Evolutionary conservation across 2,888 invertebrate species (phyloP).

Genomic region (Lasioglossum leucozonium): DNA sequence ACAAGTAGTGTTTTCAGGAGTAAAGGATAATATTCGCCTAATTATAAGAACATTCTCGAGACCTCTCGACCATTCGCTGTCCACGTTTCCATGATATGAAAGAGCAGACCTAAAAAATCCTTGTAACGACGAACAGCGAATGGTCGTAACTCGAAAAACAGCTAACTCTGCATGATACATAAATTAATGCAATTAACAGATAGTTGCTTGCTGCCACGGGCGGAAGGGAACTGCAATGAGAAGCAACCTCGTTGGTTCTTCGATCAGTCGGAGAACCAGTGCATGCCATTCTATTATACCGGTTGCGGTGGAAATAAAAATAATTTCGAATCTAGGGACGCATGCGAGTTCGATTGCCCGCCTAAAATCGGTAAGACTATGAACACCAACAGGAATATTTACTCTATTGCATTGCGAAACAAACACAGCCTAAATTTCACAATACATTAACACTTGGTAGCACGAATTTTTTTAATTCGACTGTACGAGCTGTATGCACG

Average conservation of each 20-base stretch:
- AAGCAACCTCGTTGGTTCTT: constrained; percentile 94
- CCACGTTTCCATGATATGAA: neutral
- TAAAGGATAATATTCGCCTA: neutral
- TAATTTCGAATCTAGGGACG: constrained; percentile 90
- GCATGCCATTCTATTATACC: constrained; percentile 96
- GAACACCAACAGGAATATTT: neutral
- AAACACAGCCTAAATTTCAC: neutral
- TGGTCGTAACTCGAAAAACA: constrained; percentile 18
- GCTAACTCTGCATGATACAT: constrained; percentile 81
- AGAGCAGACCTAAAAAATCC: neutral
- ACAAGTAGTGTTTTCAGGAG: constrained; percentile 13
- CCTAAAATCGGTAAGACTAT: constrained; percentile 90
- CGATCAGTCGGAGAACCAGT: constrained; percentile 92
- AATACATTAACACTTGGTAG: constrained; percentile 9
- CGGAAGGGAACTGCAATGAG: constrained; percentile 91
- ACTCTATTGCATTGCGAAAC: neutral
- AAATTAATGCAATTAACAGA: constrained; percentile 86
- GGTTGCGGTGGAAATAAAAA: constrained; percentile 97
- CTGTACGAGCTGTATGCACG: constrained; percentile 11
- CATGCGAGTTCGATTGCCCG: constrained; percentile 92
- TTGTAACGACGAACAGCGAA: neutral
- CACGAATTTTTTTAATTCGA: constrained; percentile 14
- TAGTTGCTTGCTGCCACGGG: constrained; percentile 91
- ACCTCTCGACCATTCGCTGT: constrained; percentile 5
- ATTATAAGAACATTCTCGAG: neutral